Evolutionary conservation across 2,888 invertebrate species (phyloP).

Genomic region (Gasteruption jaculator): DNA sequence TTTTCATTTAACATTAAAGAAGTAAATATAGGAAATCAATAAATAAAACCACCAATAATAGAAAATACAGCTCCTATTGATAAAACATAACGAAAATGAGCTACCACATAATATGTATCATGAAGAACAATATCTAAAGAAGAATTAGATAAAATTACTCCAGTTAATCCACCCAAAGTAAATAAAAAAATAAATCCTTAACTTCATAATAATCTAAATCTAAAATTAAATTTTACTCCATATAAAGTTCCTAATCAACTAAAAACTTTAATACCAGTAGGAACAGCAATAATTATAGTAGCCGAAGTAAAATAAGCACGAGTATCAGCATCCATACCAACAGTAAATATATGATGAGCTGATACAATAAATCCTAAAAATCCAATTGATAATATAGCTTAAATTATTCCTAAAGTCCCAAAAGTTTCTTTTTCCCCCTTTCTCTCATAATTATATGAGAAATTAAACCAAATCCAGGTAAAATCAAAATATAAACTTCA

Average conservation of each 20-base stretch:
- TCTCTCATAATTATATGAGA: slow-evolving; percentile 74
- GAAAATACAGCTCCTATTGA: slow-evolving; percentile 78
- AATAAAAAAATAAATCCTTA: slow-evolving; percentile 76
- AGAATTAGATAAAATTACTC: slow-evolving; percentile 67
- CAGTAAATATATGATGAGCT: slow-evolving; percentile 82
- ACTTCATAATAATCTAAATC: slow-evolving; percentile 53
- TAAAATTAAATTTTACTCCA: slow-evolving; percentile 56
- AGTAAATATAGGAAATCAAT: slow-evolving; percentile 68
- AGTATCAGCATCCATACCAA: slow-evolving; percentile 79
- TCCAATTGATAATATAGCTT: slow-evolving; percentile 80
- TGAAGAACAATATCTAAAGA: slow-evolving; percentile 74
- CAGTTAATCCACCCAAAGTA: slow-evolving; percentile 70
- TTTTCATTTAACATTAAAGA: slow-evolving; percentile 59
- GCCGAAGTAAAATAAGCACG: slow-evolving; percentile 81
- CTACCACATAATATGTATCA: slow-evolving; percentile 82
- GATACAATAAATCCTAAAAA: slow-evolving; percentile 79
- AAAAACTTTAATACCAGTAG: slow-evolving; percentile 82
- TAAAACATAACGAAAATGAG: slow-evolving; percentile 78
- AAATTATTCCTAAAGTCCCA: slow-evolving; percentile 71
- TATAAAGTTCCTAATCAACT: slow-evolving; percentile 64
- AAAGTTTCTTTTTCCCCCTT: slow-evolving; percentile 71
- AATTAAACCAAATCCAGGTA: slow-evolving; percentile 78
- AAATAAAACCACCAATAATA: slow-evolving; percentile 69
- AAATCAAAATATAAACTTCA: slow-evolving; percentile 82
- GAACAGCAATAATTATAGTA: slow-evolving; percentile 82